Evolutionary conservation across 1,140 invertebrate species (phyloP).

Genomic region (Metaphire vulgaris): DNA sequence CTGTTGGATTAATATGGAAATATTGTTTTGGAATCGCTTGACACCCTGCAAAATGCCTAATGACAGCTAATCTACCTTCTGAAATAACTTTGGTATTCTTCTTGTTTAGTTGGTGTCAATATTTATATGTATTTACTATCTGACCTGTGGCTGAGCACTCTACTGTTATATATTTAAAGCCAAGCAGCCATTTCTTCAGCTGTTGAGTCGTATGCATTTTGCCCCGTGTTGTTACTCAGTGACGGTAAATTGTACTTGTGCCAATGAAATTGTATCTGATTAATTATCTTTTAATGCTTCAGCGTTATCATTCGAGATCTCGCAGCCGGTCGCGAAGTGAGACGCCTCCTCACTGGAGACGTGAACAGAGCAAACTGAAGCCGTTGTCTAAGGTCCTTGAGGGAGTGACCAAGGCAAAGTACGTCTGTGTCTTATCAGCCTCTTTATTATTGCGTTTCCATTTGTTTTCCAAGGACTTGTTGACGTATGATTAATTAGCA

Average conservation of each 20-base stretch:
- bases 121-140: too few relatives aligned
- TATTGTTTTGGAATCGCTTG: background rate
- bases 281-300: too few relatives aligned
- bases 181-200: too few relatives aligned
- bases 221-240: too few relatives aligned
- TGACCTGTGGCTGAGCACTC: too few relatives aligned
- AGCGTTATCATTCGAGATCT: constrained; percentile 26
- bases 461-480: background rate
- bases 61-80: background rate
- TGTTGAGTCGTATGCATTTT: too few relatives aligned
- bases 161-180: too few relatives aligned
- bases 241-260: too few relatives aligned
- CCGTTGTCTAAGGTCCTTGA: constrained; percentile 4
- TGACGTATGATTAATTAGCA: too few relatives aligned
- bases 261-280: too few relatives aligned
- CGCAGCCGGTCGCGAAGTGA: constrained; percentile 15
- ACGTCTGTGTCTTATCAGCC: background rate
- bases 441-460: background rate
- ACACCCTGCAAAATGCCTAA: background rate
- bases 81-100: too few relatives aligned
- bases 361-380: constrained; percentile 15
- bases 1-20: background rate
- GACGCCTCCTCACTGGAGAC: constrained; percentile 29
- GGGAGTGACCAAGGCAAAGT: background rate
- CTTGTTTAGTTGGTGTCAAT: too few relatives aligned